Percentiles rank a stretch among this genome's conserved stretches.
Conservation (phyloP, 1,140 invertebrate genomes). For the Euwallacea fornicatus region DNA sequence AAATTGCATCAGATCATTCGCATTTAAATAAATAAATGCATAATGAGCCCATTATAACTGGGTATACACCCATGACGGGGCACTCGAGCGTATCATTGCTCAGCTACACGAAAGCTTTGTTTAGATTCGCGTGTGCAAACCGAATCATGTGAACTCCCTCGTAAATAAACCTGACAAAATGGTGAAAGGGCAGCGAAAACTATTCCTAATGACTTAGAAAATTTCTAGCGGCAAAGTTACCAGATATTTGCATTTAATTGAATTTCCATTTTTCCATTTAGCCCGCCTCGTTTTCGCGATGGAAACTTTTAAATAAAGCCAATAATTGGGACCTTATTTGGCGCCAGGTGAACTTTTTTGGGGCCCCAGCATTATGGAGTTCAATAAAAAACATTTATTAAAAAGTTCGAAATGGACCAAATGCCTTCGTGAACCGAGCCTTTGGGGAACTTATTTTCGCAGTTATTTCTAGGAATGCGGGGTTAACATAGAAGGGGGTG, state of each 20-base stretch:
- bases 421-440: too few species aligned
- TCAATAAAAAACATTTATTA: too few species aligned
- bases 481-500: constrained; percentile 8
- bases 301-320: constrained; percentile 21
- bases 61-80: background rate
- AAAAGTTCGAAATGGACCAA: too few species aligned
- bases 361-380: too few species aligned
- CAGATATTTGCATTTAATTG: constrained; percentile 20
- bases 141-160: background rate
- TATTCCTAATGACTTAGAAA: background rate
- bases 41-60: constrained; percentile 12
- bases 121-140: background rate
- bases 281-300: constrained; percentile 2
- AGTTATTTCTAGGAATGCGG: background rate
- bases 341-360: too few species aligned
- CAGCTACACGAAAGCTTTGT: background rate
- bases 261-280: constrained; percentile 21
- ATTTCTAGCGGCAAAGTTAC: background rate
- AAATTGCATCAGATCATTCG: constrained; percentile 23
- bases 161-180: background rate
- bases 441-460: background rate
- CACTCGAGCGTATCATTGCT: background rate
- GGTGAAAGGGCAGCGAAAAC: background rate
- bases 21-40: constrained; percentile 27
- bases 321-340: background rate